A percentile compares a stretch with the other conserved stretches of the same genome.
Evolutionary conservation across 2,888 invertebrate species (phyloP).

Genomic region (Pemphredon lugubris): DNA sequence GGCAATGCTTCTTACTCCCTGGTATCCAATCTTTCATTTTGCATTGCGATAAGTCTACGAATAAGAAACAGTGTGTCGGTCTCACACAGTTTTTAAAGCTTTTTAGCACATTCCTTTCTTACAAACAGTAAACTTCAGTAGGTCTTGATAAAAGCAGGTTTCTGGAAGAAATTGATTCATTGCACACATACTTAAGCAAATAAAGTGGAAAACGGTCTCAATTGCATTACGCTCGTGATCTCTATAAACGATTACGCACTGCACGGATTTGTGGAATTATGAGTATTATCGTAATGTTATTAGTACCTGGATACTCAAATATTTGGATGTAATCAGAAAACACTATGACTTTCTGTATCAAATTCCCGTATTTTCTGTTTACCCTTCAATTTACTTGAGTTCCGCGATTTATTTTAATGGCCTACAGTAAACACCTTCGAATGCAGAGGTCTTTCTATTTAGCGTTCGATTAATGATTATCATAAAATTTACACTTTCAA

Average conservation of each 20-base stretch:
- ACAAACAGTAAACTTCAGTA: conserved; percentile 38
- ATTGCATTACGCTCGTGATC: conserved; percentile 25
- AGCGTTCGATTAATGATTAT: conserved; percentile 32
- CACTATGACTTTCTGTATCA: neutral
- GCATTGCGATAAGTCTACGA: conserved; percentile 14
- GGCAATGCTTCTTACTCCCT: conserved; percentile 34
- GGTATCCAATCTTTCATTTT: conserved; percentile 21
- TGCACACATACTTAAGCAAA: conserved; percentile 34
- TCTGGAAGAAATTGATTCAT: conserved; percentile 58
- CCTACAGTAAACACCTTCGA: neutral
- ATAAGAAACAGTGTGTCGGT: conserved; percentile 32
- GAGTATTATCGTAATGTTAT: neutral
- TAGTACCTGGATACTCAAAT: conserved; percentile 10
- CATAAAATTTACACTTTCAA: conserved; percentile 30
- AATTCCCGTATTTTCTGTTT: conserved; percentile 9
- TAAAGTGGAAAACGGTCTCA: conserved; percentile 22
- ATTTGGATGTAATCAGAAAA: conserved; percentile 9
- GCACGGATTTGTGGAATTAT: neutral
- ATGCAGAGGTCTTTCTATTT: conserved; percentile 20
- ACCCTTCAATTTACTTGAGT: neutral
- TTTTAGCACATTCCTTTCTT: conserved; percentile 32
- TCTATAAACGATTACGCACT: conserved; percentile 20
- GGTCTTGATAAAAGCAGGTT: conserved; percentile 59
- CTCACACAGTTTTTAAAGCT: conserved; percentile 21
- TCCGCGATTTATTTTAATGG: too few relatives aligned